Evolutionary conservation across 2,888 invertebrate species (phyloP), one percentile per base, ranked within the genome.

Genomic region (Pomacea canaliculata): DNA sequence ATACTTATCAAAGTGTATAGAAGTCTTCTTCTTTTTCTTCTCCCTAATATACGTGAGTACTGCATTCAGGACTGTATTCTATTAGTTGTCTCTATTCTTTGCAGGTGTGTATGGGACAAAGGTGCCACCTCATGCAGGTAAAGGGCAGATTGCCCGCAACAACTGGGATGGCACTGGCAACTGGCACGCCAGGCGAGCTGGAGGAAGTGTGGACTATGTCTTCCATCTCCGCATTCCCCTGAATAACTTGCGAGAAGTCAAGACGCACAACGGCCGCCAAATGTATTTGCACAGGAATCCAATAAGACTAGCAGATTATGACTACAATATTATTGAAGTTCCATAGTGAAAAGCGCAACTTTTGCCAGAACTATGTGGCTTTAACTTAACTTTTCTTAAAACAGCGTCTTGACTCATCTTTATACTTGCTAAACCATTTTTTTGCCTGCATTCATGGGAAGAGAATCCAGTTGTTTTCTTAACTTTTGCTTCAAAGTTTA

Each of bases 121-220:
- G 27, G n/a, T 63, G 63, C 63, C 63, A 2, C 63, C 63, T 12
- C n/a, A n/a, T 63, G 63, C 63, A n/a, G 63, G 63, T 12, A 63
- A 63, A 19, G 63, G 63, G 19, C n/a, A n/a, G 23, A 63, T 63
- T 63, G 63, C 63, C 23, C 63, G 63, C 23, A 63, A 63, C 27
- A 63, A 63, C 63, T 63, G 63, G 63, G 63, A 63, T 19, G 63
- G 63, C 63, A 63, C 27, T 18, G 63, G 63, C 23, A 63, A 63
- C n/a, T 27, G 27, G 23, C 10, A 10, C 7, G 63, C n/a, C 10
- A 10, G 23, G n/a, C 12, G 27, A 16, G 51, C 4, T 7, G 4
- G 8, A 1, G 63, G 63, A 63, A 63, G 63, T 7, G 27, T 19
- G 27, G 19, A 63, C 7, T 12, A 18, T 27, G 63, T 27, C 10